Evolutionary conservation across 37 sponge, comb jelly and placozoan genomes (phyloP).

Genomic region (Cliona cf. orientalis): DNA sequence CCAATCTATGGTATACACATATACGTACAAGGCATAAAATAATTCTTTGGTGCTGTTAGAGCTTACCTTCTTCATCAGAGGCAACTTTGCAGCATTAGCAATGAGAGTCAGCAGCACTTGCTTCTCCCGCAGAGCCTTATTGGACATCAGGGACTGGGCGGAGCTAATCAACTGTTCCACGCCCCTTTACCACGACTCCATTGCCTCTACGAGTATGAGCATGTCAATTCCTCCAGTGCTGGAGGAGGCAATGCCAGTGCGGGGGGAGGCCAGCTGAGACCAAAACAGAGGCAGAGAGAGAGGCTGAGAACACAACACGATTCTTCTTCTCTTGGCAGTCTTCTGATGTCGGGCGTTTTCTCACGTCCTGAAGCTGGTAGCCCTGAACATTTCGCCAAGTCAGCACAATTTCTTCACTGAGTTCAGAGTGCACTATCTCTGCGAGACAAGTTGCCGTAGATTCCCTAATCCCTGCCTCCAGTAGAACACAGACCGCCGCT

Average conservation of each 20-base stretch:
- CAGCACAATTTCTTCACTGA: slow-evolving; percentile 18
- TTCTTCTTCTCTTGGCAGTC: slow-evolving; percentile 9
- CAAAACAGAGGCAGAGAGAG: slow-evolving; percentile 37
- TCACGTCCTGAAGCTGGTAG: background rate
- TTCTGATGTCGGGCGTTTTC: too few species aligned
- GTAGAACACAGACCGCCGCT: slow-evolving; percentile 21
- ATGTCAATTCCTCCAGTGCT: slow-evolving; percentile 44
- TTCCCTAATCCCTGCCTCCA: slow-evolving; percentile 23
- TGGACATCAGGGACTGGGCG: background rate
- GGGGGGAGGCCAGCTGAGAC: slow-evolving; percentile 40
- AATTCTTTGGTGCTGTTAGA: too few species aligned
- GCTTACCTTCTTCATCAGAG: slow-evolving; percentile 6
- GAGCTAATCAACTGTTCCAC: background rate
- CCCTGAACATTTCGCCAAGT: slow-evolving; percentile 25
- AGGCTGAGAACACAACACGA: background rate
- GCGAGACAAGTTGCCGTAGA: slow-evolving; percentile 10
- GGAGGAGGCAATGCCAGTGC: slow-evolving; percentile 8
- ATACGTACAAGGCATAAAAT: too few species aligned
- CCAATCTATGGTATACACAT: too few species aligned
- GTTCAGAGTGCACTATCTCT: slow-evolving; percentile 13
- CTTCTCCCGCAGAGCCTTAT: slow-evolving; percentile 11
- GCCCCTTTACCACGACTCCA: slow-evolving; percentile 13
- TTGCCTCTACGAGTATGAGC: slow-evolving; percentile 8
- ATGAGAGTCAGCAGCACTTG: slow-evolving; percentile 23
- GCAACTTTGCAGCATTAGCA: slow-evolving; percentile 21